A percentile compares a stretch with the other conserved stretches of the same genome.
Evolutionary conservation across 2,797 vertebrate genomes (phyloP).

Genomic region (Poliocrania exsul): DNA sequence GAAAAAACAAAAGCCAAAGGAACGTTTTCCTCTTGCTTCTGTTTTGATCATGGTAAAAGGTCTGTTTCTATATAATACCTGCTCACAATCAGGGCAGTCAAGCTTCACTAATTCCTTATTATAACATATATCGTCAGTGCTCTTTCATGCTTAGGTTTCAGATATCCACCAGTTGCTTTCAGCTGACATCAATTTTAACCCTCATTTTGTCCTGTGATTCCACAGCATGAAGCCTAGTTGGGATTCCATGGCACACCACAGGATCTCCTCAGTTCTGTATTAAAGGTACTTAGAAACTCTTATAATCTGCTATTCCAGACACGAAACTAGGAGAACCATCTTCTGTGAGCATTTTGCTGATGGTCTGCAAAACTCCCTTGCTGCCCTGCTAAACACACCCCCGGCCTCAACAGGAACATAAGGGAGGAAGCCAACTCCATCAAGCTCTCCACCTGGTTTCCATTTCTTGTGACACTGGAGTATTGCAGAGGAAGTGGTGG

Average conservation of each 20-base stretch:
- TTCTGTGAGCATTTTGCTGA: not conserved
- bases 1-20: not conserved
- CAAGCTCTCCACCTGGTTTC: conserved; percentile 33
- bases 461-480: conserved; percentile 1
- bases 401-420: not conserved
- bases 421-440: not conserved
- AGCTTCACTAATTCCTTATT: not conserved
- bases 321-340: accelerated
- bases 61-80: not conserved
- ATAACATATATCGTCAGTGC: not conserved
- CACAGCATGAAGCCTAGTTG: not conserved
- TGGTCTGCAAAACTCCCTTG: not conserved
- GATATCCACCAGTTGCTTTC: not conserved
- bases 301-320: not conserved
- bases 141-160: not conserved
- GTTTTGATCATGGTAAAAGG: not conserved
- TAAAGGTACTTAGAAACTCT: not conserved
- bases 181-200: not conserved
- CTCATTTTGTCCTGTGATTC: not conserved
- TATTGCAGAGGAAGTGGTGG: not conserved
- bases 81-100: not conserved
- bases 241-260: not conserved
- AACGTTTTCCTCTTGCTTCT: not conserved
- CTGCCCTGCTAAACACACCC: not conserved
- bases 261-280: not conserved